Base-by-base conservation (phyloP, 2,888 invertebrate species). In the Lasius platythorax region DNA sequence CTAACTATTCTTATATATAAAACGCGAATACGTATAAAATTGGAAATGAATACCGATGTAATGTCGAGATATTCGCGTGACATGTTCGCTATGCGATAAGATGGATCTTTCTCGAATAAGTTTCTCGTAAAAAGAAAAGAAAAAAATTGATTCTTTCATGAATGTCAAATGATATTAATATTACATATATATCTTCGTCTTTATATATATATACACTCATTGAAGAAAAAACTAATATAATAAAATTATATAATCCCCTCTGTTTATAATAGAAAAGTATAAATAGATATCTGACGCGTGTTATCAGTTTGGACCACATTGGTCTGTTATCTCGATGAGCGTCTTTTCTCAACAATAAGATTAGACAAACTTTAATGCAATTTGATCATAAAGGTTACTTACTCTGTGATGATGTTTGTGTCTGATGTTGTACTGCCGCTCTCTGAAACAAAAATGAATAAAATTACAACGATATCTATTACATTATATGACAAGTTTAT, bases 351-450 rank as follows among this genome's bases (percentile, higher is more conserved):
- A 28, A 67, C 66, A 61, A 5, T 15, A 74, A 83, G 61, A 72
- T 37, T 78, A 85, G 79, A 82, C 82, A 87, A 76, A 86, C 40
- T 23, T 33, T 82, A 79, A 18, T 64, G 43, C 40, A 58, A 50
- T 5, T 75, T 53, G 56, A 76, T 79, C 37, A n/a, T 3, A 43
- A 6, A 11, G 37, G 18, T 9, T 78, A 91, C 96, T 96, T 94
- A 96, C 96, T 93, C 88, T 95, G 96, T 89, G 96, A 95, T 83
- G 96, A 96, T 93, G 96, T 94, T 91, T 96, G 96, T 91, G 97
- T 96, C 91, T 97, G 97, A 94, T 97, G 96, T 88, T 96, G 97
- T 88, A 96, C 96, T 90, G 96, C 96, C 93, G 96, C 96, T 95
- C 96, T 97, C 97, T 97, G 96, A 87, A 97, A 97, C 93, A 91